A percentile compares a stretch with the other conserved stretches of the same genome.
Conservation (phyloP, 2,888 invertebrate species). For the Archips crataeganus region DNA sequence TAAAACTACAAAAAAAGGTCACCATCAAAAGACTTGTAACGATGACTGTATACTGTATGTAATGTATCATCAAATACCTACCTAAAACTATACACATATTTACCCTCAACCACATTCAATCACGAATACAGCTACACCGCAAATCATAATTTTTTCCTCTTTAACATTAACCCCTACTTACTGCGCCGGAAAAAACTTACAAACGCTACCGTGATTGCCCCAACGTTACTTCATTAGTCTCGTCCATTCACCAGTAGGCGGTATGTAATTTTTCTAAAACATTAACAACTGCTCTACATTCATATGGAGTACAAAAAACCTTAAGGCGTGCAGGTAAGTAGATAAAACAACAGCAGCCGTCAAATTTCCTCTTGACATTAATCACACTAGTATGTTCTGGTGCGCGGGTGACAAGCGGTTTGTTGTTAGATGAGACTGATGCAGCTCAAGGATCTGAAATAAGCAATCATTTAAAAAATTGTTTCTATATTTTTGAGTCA, state of each 20-base stretch:
- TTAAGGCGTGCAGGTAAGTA: constrained; percentile 84
- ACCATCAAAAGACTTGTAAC: too few species aligned
- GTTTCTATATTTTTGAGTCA: too few species aligned
- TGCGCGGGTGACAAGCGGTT: constrained; percentile 62
- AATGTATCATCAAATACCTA: neutral
- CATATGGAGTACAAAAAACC: constrained; percentile 69
- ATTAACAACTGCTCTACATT: constrained; percentile 82
- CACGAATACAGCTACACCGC: constrained; percentile 22
- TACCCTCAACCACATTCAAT: constrained; percentile 24
- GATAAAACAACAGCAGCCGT: constrained; percentile 84
- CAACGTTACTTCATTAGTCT: constrained; percentile 39
- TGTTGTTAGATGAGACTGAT: constrained; percentile 36
- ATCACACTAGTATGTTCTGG: constrained; percentile 82
- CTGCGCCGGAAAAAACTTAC: constrained; percentile 38
- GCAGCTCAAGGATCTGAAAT: neutral
- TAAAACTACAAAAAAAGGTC: too few species aligned
- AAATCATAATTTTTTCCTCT: constrained; percentile 23
- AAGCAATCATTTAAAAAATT: too few species aligned
- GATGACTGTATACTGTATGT: too few species aligned
- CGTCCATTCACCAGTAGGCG: constrained; percentile 42
- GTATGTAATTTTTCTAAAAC: constrained; percentile 48
- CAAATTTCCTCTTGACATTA: constrained; percentile 84
- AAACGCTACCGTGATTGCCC: constrained; percentile 41
- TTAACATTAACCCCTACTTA: constrained; percentile 39
- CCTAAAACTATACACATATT: neutral